Evolutionary conservation across 2,888 invertebrate species (phyloP).

Genomic region (Spodoptera littoralis): DNA sequence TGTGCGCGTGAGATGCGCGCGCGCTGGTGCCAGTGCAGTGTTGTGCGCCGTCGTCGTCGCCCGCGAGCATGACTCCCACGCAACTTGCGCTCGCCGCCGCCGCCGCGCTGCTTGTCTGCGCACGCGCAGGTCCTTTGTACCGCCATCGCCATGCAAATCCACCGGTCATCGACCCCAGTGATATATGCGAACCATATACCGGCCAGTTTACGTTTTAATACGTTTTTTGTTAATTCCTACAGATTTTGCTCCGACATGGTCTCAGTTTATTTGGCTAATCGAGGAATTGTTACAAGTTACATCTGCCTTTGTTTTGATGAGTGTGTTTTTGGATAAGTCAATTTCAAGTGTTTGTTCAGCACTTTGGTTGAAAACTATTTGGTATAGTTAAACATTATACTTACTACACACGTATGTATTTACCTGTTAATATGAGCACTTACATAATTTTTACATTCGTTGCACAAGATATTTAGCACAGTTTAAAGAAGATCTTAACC

Average conservation of each 20-base stretch:
- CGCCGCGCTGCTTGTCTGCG: constrained; percentile 61
- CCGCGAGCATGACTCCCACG: constrained; percentile 58
- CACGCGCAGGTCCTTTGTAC: constrained; percentile 67
- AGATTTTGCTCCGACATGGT: constrained; percentile 17
- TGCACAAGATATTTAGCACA: background rate
- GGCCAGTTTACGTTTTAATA: constrained; percentile 58
- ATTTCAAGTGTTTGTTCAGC: constrained; percentile 32
- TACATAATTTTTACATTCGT: too few relatives aligned
- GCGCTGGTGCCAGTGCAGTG: constrained; percentile 58
- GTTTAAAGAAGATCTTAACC: constrained; percentile 19
- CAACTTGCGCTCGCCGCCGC: constrained; percentile 65
- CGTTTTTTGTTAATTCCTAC: constrained; percentile 42
- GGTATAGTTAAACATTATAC: background rate
- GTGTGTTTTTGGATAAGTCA: constrained; percentile 23
- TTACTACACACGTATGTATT: background rate
- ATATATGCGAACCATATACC: constrained; percentile 68
- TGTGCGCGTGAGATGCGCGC: constrained; percentile 1
- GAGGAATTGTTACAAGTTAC: constrained; percentile 12
- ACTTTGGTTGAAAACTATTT: constrained; percentile 1
- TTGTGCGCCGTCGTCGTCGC: constrained; percentile 57
- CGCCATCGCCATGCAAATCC: constrained; percentile 73
- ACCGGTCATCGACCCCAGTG: constrained; percentile 82
- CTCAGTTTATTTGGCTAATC: constrained; percentile 18
- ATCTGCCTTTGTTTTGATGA: constrained; percentile 10
- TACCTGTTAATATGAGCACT: background rate